Conservation (phyloP, 2,113 vertebrate genomes). For the Colistium nudipinnis region DNA sequence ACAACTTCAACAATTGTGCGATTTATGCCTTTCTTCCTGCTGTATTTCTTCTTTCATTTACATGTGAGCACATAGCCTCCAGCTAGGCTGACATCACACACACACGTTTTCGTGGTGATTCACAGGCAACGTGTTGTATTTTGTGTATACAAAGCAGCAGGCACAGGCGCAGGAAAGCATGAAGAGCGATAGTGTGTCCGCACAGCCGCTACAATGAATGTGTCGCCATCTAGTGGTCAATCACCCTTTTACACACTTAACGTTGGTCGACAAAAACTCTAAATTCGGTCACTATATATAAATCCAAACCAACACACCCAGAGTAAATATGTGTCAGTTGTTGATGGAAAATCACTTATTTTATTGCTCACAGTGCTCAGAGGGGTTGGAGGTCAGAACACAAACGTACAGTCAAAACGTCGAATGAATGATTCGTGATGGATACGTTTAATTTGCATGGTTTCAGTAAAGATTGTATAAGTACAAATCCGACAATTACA, state of each 20-base stretch:
- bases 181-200: neutral
- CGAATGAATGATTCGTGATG: neutral
- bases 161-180: slow-evolving; percentile 9
- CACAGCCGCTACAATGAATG: neutral
- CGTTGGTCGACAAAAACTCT: neutral
- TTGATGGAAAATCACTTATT: slow-evolving; percentile 53
- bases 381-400: slow-evolving; percentile 53
- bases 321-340: neutral
- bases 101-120: slow-evolving; percentile 37
- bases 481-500: neutral
- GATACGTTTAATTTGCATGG: neutral
- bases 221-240: slow-evolving; percentile 61
- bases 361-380: slow-evolving; percentile 68
- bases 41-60: slow-evolving; percentile 29
- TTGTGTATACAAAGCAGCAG: slow-evolving; percentile 47
- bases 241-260: neutral
- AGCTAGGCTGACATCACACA: slow-evolving; percentile 26
- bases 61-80: slow-evolving; percentile 23
- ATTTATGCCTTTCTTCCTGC: slow-evolving; percentile 25
- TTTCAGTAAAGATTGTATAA: neutral
- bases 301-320: neutral
- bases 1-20: neutral
- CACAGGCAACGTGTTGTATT: slow-evolving; percentile 23
- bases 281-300: too few relatives aligned
- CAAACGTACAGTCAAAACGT: slow-evolving; percentile 47